Percentiles rank a stretch among this genome's conserved stretches.
phyloP scores from a whole-genome alignment of 2,113 vertebrate genomes.

The Egretta garzetta region DNA sequence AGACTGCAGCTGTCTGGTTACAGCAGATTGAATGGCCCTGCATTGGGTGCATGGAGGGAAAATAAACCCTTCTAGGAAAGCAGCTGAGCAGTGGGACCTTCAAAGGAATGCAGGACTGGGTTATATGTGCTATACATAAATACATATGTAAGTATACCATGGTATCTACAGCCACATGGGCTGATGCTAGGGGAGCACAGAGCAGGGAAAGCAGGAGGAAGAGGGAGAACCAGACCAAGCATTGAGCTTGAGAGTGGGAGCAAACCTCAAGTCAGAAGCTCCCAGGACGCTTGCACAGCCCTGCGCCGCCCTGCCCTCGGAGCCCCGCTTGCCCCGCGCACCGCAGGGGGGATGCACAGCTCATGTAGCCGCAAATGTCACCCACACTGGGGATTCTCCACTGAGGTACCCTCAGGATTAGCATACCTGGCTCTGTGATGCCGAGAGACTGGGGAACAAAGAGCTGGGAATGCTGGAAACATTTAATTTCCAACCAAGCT shows the following conservation, averaged over 20 bases:
- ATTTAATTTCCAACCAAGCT: neutral
- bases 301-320: neutral
- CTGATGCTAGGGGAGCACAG: neutral
- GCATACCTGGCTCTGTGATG: neutral
- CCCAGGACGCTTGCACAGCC: neutral
- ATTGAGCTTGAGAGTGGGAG: neutral
- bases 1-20: neutral
- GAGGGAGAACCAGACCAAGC: neutral
- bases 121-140: neutral
- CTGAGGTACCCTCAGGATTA: neutral
- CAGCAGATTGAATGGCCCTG: neutral
- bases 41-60: fast-evolving
- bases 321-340: neutral
- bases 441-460: neutral
- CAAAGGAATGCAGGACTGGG: neutral
- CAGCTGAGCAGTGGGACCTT: neutral
- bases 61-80: neutral
- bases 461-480: neutral
- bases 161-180: neutral
- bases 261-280: neutral
- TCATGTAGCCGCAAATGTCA: fast-evolving
- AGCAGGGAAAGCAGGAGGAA: neutral
- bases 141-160: no score
- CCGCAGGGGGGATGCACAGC: neutral
- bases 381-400: neutral